Evolutionary conservation across 2,113 vertebrate genomes (phyloP).

Genomic region (Globicephala melas): DNA sequence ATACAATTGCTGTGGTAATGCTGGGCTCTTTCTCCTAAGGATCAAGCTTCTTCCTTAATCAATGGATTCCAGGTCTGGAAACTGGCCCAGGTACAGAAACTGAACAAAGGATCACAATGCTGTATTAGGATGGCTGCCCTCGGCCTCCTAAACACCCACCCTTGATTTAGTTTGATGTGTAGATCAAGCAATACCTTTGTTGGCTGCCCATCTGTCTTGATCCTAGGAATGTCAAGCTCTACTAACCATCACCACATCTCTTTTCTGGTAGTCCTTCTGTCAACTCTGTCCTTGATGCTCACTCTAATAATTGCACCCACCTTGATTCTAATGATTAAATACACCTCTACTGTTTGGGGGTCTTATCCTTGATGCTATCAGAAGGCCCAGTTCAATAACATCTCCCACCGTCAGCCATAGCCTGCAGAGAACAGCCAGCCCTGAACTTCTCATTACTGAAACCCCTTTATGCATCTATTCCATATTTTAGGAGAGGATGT

Average conservation of each 20-base stretch:
- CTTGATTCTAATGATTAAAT: not conserved
- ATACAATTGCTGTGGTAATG: not conserved
- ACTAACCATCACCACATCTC: not conserved
- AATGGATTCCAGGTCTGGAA: not conserved
- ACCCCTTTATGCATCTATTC: too few species aligned
- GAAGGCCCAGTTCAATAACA: not conserved
- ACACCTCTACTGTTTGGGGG: not conserved
- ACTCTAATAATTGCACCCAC: not conserved
- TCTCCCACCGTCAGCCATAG: too few species aligned
- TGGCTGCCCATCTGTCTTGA: not conserved
- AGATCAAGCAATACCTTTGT: not conserved
- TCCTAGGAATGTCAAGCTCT: not conserved
- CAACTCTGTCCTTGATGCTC: not conserved
- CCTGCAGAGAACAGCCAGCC: not conserved
- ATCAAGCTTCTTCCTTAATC: not conserved
- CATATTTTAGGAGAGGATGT: not conserved
- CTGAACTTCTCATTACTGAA: not conserved
- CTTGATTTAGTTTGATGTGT: not conserved
- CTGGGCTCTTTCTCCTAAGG: not conserved
- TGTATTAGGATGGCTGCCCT: not conserved
- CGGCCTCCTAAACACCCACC: not conserved
- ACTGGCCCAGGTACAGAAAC: not conserved
- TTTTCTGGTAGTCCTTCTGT: not conserved
- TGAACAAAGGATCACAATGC: not conserved
- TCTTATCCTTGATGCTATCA: not conserved